A percentile compares a stretch with the other conserved stretches of the same genome.
These are phyloP conservation scores for Calcarius lapponicus DNA, from an alignment of 2,797 vertebrate species.

Conservation along the genomic window DNA sequence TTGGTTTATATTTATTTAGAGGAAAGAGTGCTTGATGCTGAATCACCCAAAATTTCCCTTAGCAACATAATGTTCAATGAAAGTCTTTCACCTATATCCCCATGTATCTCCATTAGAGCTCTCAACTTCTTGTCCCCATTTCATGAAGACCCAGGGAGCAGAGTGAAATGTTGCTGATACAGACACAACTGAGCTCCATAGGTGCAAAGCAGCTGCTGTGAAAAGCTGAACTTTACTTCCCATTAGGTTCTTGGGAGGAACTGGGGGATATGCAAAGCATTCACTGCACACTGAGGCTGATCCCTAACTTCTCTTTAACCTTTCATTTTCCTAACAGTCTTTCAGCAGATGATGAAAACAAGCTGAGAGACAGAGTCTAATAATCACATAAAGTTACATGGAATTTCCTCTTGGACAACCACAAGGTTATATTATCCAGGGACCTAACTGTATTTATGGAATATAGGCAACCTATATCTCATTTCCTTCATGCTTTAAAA, in stretches of 20 bases:
- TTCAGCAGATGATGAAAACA: constrained; percentile 51
- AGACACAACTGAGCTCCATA: not conserved
- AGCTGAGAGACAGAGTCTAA: constrained; percentile 23
- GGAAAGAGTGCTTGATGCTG: not conserved
- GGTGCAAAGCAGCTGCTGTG: not conserved
- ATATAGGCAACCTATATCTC: constrained; percentile 25
- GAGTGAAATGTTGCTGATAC: not conserved
- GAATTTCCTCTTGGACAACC: constrained; percentile 47
- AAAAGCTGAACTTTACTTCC: not conserved
- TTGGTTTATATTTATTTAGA: not conserved
- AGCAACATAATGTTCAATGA: not conserved
- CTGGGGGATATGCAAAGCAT: not conserved
- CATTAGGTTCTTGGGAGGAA: not conserved
- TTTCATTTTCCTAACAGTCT: constrained; percentile 6
- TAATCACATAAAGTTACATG: constrained; percentile 30
- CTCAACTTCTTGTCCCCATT: not conserved
- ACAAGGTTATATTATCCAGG: constrained; percentile 32
- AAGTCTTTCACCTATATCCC: not conserved
- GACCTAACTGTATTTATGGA: constrained; percentile 42
- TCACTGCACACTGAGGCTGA: not conserved
- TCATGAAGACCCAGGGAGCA: not conserved
- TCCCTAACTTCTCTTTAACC: constrained; percentile 29
- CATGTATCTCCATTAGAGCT: not conserved
- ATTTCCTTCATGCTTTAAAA: constrained; percentile 51
- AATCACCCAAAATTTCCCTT: not conserved